Conservation (phyloP, 1,140 invertebrate species). For the Drosophila gunungcola region DNA sequence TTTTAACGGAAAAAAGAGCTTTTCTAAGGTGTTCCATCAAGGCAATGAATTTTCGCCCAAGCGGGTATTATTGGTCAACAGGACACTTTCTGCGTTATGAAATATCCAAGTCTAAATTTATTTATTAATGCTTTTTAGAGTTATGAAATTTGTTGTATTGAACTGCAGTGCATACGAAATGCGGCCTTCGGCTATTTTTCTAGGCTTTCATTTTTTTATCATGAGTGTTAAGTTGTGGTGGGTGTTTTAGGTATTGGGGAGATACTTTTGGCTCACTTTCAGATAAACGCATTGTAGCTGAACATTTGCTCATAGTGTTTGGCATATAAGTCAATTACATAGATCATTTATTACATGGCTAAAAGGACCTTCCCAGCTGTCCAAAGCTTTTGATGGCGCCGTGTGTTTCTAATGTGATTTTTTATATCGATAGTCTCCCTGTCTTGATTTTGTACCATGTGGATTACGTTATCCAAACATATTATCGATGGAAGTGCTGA, state of each 20-base stretch:
- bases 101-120: too few species aligned
- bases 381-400: slow-evolving; percentile 49
- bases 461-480: slow-evolving; percentile 40
- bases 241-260: slow-evolving; percentile 7
- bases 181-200: not conserved
- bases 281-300: slow-evolving; percentile 75
- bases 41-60: too few species aligned
- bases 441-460: slow-evolving; percentile 37
- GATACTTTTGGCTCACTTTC: slow-evolving; percentile 43
- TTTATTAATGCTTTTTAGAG: too few species aligned
- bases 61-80: too few species aligned
- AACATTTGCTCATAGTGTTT: slow-evolving; percentile 57
- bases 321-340: slow-evolving; percentile 79
- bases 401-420: slow-evolving; percentile 82
- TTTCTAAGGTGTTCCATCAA: too few species aligned
- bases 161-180: not conserved
- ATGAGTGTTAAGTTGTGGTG: not conserved
- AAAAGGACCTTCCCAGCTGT: slow-evolving; percentile 25
- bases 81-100: too few species aligned
- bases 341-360: slow-evolving; percentile 78
- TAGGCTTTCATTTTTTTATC: slow-evolving; percentile 3
- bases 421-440: slow-evolving; percentile 52
- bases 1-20: too few species aligned
- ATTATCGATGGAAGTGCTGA: slow-evolving; percentile 26
- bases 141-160: not conserved